Evolutionary conservation across 2,888 invertebrate species (phyloP).

Genomic region (Athripsodes cinereus): DNA sequence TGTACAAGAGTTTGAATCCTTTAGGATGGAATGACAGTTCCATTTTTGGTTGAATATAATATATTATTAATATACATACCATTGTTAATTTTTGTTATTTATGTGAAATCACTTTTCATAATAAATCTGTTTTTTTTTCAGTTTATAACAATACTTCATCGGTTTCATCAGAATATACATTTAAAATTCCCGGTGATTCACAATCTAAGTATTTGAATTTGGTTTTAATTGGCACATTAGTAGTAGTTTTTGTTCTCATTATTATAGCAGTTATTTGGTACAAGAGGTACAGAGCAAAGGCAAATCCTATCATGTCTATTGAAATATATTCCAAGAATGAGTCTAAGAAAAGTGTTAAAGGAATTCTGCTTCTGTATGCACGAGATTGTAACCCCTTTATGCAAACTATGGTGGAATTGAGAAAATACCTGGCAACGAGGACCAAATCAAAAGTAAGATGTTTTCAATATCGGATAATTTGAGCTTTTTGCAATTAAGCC

Average conservation of each 20-base stretch:
- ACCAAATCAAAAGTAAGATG: constrained; percentile 32
- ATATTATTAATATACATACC: no score
- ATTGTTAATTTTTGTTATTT: not conserved
- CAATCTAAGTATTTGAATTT: constrained; percentile 6
- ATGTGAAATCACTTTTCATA: no score
- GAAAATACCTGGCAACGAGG: constrained; percentile 26
- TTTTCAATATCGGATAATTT: no score
- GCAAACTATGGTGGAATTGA: constrained; percentile 33
- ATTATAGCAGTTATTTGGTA: constrained; percentile 5
- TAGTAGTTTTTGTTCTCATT: constrained; percentile 1
- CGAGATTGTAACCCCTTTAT: constrained; percentile 39
- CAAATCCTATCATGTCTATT: not conserved
- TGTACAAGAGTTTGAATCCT: no score
- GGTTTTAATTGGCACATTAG: not conserved
- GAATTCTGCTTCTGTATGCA: constrained; percentile 43
- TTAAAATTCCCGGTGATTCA: not conserved
- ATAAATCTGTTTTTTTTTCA: constrained; percentile 8
- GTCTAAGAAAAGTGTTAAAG: not conserved
- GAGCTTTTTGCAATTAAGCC: no score
- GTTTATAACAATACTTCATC: not conserved
- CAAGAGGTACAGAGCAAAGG: not conserved
- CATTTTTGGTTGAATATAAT: no score
- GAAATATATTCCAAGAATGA: constrained; percentile 1
- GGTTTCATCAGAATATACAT: not conserved
- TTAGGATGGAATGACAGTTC: no score